phyloP scores from a whole-genome alignment of 2,888 invertebrate genomes.

The Hyposoter didymator region DNA sequence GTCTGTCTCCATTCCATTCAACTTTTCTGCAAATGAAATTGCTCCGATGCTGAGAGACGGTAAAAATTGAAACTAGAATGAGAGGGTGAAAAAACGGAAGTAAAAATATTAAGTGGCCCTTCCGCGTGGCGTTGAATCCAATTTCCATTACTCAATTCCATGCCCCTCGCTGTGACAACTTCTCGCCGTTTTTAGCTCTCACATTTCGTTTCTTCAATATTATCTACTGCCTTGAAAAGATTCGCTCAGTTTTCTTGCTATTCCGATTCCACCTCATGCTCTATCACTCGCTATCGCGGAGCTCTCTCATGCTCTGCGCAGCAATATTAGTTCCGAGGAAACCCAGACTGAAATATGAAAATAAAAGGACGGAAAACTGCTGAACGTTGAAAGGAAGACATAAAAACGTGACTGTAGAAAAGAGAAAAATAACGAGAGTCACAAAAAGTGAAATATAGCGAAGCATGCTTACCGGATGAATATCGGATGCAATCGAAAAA shows the following conservation, averaged over 20 bases:
- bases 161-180: not conserved
- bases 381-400: slow-evolving; percentile 7
- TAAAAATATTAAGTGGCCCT: slow-evolving; percentile 43
- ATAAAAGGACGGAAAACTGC: slow-evolving; percentile 25
- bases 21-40: slow-evolving; percentile 37
- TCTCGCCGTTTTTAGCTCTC: not conserved
- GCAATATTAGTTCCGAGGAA: not conserved
- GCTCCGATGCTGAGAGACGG: slow-evolving; percentile 23
- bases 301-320: not conserved
- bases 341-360: slow-evolving; percentile 37
- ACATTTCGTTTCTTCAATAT: not conserved
- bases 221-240: slow-evolving; percentile 10
- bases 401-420: slow-evolving; percentile 8
- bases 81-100: slow-evolving; percentile 12
- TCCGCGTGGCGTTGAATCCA: slow-evolving; percentile 45
- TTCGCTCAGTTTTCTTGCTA: slow-evolving; percentile 24
- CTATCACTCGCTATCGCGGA: slow-evolving; percentile 4
- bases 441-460: slow-evolving; percentile 16
- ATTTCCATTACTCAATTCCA: slow-evolving; percentile 59
- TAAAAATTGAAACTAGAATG: slow-evolving; percentile 9
- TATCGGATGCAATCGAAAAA: slow-evolving; percentile 25
- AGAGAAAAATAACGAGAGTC: slow-evolving; percentile 20
- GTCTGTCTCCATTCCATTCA: not conserved
- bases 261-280: slow-evolving; percentile 15
- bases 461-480: slow-evolving; percentile 1